These are phyloP conservation scores for Phalloptychus januarius DNA, from an alignment of 2,797 vertebrate species.

Conservation along the genomic window DNA sequence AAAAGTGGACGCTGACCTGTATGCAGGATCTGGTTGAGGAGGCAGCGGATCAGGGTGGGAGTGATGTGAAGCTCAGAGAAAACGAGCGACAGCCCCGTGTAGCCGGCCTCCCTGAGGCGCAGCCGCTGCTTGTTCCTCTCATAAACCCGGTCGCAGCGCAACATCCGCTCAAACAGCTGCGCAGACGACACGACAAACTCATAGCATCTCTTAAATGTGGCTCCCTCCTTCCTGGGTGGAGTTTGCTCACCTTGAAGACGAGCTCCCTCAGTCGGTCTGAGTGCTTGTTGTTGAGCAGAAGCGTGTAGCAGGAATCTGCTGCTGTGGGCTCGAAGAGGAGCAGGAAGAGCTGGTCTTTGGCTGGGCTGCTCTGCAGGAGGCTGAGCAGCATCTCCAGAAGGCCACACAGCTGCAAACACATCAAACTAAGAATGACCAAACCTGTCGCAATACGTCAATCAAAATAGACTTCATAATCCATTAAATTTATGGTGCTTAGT, in stretches of 20 bases:
- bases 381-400: slow-evolving; percentile 88
- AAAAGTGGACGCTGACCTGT: slow-evolving; percentile 81
- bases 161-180: slow-evolving; percentile 93
- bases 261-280: slow-evolving; percentile 90
- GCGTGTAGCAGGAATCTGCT: slow-evolving; percentile 92
- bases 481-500: too few species aligned
- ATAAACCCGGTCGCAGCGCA: slow-evolving; percentile 95
- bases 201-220: neutral
- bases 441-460: too few species aligned
- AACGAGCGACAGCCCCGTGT: slow-evolving; percentile 91
- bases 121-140: slow-evolving; percentile 94
- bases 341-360: slow-evolving; percentile 92
- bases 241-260: slow-evolving; percentile 90
- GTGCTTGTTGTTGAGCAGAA: slow-evolving; percentile 91
- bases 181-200: neutral
- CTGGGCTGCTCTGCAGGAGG: slow-evolving; percentile 88
- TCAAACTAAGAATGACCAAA: neutral
- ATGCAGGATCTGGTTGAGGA: slow-evolving; percentile 92
- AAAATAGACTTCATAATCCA: too few species aligned
- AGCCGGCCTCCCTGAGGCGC: slow-evolving; percentile 92
- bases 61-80: slow-evolving; percentile 88
- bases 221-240: neutral
- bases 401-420: slow-evolving; percentile 82
- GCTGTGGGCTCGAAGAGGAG: slow-evolving; percentile 92
- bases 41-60: slow-evolving; percentile 87